These are phyloP conservation scores for Anas flavirostris DNA, from an alignment of 2,797 vertebrate genomes.

Conservation along the genomic window DNA sequence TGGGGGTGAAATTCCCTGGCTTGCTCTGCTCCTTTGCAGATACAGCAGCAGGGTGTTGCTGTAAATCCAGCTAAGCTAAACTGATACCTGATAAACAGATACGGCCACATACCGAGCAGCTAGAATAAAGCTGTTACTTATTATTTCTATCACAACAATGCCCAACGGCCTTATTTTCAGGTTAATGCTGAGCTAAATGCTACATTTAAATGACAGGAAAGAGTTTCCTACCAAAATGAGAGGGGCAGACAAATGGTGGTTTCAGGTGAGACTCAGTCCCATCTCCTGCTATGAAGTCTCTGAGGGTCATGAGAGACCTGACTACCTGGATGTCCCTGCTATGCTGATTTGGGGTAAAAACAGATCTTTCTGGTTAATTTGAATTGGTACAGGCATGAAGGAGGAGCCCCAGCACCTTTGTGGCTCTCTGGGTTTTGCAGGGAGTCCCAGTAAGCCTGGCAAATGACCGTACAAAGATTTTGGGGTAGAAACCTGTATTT, in stretches of 20 bases:
- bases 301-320: not conserved
- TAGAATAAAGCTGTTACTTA: not conserved
- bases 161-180: not conserved
- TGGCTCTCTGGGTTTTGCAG: not conserved
- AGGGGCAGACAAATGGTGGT: not conserved
- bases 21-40: not conserved
- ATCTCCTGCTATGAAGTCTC: not conserved
- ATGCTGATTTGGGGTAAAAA: not conserved
- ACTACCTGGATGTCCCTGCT: not conserved
- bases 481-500: not conserved
- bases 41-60: not conserved
- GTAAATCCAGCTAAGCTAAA: not conserved
- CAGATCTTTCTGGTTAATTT: not conserved
- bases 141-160: not conserved
- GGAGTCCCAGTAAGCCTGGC: not conserved
- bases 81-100: not conserved
- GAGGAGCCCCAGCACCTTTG: not conserved
- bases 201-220: not conserved
- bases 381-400: not conserved
- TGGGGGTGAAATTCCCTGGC: not conserved
- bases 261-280: rapidly evolving
- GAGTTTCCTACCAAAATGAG: not conserved
- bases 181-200: not conserved
- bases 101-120: not conserved
- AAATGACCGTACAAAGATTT: not conserved